Percentiles rank a stretch among this genome's conserved stretches.
These are phyloP conservation scores for Phyllotreta cruciferae DNA, from an alignment of 2,888 invertebrate genomes.

Conservation along the genomic window DNA sequence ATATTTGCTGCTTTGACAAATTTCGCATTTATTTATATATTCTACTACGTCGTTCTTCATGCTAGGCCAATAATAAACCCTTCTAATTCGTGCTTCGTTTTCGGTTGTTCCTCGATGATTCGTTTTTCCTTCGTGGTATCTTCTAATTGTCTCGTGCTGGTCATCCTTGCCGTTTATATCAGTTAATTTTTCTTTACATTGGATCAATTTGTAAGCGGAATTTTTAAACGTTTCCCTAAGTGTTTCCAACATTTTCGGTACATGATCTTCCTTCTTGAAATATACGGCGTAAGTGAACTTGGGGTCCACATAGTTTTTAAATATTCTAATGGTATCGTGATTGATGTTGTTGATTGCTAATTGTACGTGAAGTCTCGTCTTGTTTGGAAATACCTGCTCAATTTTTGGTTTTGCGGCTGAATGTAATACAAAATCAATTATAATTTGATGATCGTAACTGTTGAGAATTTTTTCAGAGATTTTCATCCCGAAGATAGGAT, in stretches of 20 bases:
- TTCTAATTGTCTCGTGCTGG: conserved; percentile 6
- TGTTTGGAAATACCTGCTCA: no score
- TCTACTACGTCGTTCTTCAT: no score
- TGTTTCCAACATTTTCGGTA: background rate
- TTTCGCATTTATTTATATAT: conserved; percentile 16
- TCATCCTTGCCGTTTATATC: background rate
- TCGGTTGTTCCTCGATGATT: conserved; percentile 8
- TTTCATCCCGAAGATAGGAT: conserved; percentile 1
- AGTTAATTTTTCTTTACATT: background rate
- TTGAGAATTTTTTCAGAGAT: conserved; percentile 1
- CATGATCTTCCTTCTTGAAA: background rate
- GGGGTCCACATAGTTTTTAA: background rate
- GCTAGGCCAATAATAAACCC: no score
- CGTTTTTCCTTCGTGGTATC: conserved; percentile 12
- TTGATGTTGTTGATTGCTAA: no score
- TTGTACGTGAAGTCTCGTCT: no score
- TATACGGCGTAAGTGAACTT: background rate
- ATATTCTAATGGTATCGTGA: no score
- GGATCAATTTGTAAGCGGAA: background rate
- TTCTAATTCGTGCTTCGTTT: background rate
- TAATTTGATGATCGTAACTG: background rate
- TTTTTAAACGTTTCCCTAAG: background rate
- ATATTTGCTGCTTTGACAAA: conserved; percentile 14
- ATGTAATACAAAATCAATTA: background rate
- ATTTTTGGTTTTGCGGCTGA: no score